Conservation (phyloP, 2,797 vertebrate species). For the Gobio occitaniae region DNA sequence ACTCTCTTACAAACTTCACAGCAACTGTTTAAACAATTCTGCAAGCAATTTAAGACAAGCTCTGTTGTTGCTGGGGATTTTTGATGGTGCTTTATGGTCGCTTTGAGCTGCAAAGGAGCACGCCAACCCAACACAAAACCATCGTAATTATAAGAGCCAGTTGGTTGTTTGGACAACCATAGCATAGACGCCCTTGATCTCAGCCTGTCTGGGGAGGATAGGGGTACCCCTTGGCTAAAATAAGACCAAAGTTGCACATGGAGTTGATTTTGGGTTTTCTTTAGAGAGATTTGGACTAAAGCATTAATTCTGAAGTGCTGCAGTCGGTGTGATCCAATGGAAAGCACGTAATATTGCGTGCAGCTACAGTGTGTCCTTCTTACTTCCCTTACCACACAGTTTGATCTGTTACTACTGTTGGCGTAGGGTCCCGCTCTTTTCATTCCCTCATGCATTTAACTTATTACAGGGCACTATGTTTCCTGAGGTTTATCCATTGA, state of each 20-base stretch:
- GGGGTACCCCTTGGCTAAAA: slow-evolving; percentile 64
- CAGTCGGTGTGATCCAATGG: slow-evolving; percentile 54
- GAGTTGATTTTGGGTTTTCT: slow-evolving; percentile 71
- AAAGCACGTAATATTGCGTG: slow-evolving; percentile 51
- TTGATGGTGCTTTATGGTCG: slow-evolving; percentile 49
- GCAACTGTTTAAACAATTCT: slow-evolving; percentile 55
- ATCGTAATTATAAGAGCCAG: slow-evolving; percentile 72
- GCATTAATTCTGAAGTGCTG: slow-evolving; percentile 55
- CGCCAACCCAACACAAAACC: slow-evolving; percentile 65
- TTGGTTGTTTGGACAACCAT: slow-evolving; percentile 63
- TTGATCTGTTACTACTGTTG: slow-evolving; percentile 61
- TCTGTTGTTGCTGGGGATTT: slow-evolving; percentile 66
- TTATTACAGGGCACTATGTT: slow-evolving; percentile 49
- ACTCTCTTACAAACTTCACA: slow-evolving; percentile 59
- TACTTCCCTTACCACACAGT: slow-evolving; percentile 62
- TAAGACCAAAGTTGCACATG: slow-evolving; percentile 66
- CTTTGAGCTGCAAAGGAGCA: slow-evolving; percentile 65
- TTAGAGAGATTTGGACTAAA: slow-evolving; percentile 52
- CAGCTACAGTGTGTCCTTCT: slow-evolving; percentile 51
- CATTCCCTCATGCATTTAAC: slow-evolving; percentile 45
- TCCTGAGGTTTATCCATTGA: slow-evolving; percentile 42
- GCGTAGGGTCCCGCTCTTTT: slow-evolving; percentile 43
- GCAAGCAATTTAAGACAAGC: slow-evolving; percentile 60
- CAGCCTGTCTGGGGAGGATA: slow-evolving; percentile 51
- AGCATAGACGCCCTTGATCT: slow-evolving; percentile 68